A percentile compares a stretch with the other conserved stretches of the same genome.
Conservation (phyloP, 2,113 vertebrate genomes). For the Diadophis punctatus region DNA sequence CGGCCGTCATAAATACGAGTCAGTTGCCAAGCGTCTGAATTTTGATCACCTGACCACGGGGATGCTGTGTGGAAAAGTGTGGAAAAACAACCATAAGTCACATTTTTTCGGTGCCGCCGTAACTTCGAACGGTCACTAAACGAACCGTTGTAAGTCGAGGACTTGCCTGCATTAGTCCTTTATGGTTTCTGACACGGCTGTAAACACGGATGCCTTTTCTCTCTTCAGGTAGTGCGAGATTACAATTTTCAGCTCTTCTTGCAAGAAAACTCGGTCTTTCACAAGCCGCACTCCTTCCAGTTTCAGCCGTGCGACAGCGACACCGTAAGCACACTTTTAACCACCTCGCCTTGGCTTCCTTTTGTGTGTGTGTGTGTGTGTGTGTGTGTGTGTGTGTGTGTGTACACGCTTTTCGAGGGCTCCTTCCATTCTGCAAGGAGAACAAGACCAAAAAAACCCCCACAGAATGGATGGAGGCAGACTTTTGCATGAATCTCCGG, state of each 20-base stretch:
- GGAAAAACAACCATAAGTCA: no score
- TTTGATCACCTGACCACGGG: no score
- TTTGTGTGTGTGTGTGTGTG: background rate
- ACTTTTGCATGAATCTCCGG: background rate
- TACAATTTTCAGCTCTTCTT: slow-evolving; percentile 94
- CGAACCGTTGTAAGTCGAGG: background rate
- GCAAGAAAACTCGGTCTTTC: slow-evolving; percentile 92
- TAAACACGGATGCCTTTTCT: slow-evolving; percentile 29
- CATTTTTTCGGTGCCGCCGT: no score
- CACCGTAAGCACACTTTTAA: slow-evolving; percentile 73
- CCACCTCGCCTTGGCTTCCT: background rate
- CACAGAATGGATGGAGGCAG: background rate
- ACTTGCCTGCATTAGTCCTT: background rate
- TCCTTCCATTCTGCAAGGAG: background rate
- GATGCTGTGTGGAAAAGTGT: no score
- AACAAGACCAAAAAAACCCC: background rate
- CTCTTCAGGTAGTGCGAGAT: slow-evolving; percentile 87
- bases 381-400: background rate
- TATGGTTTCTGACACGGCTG: background rate
- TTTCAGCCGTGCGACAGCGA: slow-evolving; percentile 96
- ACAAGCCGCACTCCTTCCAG: slow-evolving; percentile 91
- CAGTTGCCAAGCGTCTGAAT: no score
- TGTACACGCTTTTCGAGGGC: background rate
- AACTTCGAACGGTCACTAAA: no score
- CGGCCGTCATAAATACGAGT: no score